Conservation (phyloP, 2,888 invertebrate genomes). For the Tridacna gigas region DNA sequence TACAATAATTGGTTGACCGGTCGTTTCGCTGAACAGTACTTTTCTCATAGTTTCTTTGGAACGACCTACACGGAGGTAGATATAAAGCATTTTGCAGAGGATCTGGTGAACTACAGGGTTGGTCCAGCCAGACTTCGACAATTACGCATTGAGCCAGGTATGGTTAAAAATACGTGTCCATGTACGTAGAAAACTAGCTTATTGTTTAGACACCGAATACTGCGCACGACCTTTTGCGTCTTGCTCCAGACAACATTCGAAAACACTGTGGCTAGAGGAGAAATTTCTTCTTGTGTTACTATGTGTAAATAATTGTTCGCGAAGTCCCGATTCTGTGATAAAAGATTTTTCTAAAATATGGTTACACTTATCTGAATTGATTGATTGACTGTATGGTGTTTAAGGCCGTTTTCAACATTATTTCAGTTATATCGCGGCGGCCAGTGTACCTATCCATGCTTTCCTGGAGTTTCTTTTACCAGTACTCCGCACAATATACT, state of each 20-base stretch:
- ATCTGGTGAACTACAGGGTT: constrained; percentile 69
- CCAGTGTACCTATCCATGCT: background rate
- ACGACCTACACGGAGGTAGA: constrained; percentile 35
- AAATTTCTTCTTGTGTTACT: too few relatives aligned
- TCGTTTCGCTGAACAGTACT: constrained; percentile 60
- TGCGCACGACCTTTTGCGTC: too few relatives aligned
- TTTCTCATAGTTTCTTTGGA: constrained; percentile 63
- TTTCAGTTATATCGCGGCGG: background rate
- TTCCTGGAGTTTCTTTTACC: background rate
- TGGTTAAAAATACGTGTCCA: background rate
- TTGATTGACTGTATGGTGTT: background rate
- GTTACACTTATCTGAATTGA: background rate
- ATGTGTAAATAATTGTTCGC: too few relatives aligned
- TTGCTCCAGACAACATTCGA: too few relatives aligned
- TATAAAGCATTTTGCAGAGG: constrained; percentile 50
- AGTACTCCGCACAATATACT: background rate
- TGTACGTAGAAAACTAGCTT: too few relatives aligned
- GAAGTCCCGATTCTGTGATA: too few relatives aligned
- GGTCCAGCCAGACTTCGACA: constrained; percentile 77
- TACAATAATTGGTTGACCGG: constrained; percentile 63
- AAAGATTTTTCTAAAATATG: too few relatives aligned
- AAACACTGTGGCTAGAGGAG: too few relatives aligned
- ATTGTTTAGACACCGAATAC: too few relatives aligned
- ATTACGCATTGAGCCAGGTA: constrained; percentile 68
- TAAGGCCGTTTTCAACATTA: too few relatives aligned